Evolutionary conservation across 2,113 vertebrate genomes (phyloP), one percentile per base, ranked within the genome.

Genomic region (Scalopus aquaticus): DNA sequence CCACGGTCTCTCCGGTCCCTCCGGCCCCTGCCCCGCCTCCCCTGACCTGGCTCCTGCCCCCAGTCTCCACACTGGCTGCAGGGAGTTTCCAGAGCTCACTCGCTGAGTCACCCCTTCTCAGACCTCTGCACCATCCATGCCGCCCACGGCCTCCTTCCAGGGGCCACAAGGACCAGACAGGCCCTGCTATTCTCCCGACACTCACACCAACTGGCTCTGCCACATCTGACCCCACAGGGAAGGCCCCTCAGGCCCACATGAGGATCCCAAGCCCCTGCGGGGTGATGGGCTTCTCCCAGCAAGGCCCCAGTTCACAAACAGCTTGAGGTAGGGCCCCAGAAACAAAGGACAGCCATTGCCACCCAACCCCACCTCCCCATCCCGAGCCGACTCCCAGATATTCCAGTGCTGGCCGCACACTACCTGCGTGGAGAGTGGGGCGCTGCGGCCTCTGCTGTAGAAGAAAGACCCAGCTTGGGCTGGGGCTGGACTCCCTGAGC

Each of bases 1-100:
- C 42, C 15, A 4, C 0, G 3, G 24, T 54, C 6, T 0, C n/a
- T 42, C 16, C 35, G 32, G 24, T 5, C 26, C 39, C 65, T 19
- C 54, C n/a, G 35, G 54, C 35, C 51, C n/a, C 24, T 9, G 16
- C 56, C 44, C 16, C 1, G 67, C 22, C 49, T 32, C 72, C 32
- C 17, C 72, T n/a, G 65, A 24, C 9, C 6, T 67, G 46, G 44
- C n/a, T 42, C 78, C 54, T 19, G 62, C 70, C 70, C 49, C 62
- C 15, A 2, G 69, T 3, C 37, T 65, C 49, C 26, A 37, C 35
- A 16, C 11, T 10, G 0, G 15, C 74, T 80, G 39, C 74, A 60
- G 49, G 22, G 44, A n/a, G 30, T 30, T 44, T 73, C 49, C 37
- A 13, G 17, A 74, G 39, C 39, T 37, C 19, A 22, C 44, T 54